Evolutionary conservation across 1,140 invertebrate species (phyloP).

Genomic region (Drosophila nigrodunni): DNA sequence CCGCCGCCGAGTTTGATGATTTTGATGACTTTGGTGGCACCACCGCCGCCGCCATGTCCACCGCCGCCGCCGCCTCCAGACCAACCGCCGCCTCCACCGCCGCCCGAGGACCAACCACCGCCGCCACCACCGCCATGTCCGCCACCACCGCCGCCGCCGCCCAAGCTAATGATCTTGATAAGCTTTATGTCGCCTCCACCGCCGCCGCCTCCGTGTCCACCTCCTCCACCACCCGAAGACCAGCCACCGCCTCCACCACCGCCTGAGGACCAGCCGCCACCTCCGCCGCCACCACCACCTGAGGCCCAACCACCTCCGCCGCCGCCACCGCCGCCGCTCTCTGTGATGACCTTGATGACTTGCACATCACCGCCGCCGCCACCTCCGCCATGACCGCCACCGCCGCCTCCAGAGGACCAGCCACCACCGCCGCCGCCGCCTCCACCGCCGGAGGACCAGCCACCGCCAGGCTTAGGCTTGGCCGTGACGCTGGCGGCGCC

Average conservation of each 20-base stretch:
- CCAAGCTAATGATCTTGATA: slow-evolving; percentile 62
- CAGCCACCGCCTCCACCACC: slow-evolving; percentile 62
- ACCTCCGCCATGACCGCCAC: slow-evolving; percentile 57
- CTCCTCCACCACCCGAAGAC: slow-evolving; percentile 53
- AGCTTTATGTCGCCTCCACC: slow-evolving; percentile 60
- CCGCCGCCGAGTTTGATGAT: slow-evolving; percentile 50
- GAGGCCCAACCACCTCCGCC: slow-evolving; percentile 49
- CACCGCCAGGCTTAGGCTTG: slow-evolving; percentile 72
- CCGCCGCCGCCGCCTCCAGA: slow-evolving; percentile 36
- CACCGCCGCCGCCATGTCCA: slow-evolving; percentile 44
- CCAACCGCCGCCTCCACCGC: slow-evolving; percentile 50
- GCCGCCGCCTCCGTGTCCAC: slow-evolving; percentile 59
- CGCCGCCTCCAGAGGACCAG: slow-evolving; percentile 64
- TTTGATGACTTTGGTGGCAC: slow-evolving; percentile 68
- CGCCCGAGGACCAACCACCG: slow-evolving; percentile 41
- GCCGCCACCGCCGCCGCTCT: slow-evolving; percentile 59
- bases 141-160: slow-evolving; percentile 55
- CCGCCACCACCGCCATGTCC: slow-evolving; percentile 53
- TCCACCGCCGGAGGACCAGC: slow-evolving; percentile 60
- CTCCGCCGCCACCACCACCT: slow-evolving; percentile 39
- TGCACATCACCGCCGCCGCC: slow-evolving; percentile 61
- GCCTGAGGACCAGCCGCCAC: slow-evolving; percentile 58
- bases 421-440: slow-evolving; percentile 62
- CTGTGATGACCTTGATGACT: slow-evolving; percentile 61
- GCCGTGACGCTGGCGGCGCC: slow-evolving; percentile 73